phyloP scores from a whole-genome alignment of 2,797 vertebrate genomes.

The Molossus molossus region DNA sequence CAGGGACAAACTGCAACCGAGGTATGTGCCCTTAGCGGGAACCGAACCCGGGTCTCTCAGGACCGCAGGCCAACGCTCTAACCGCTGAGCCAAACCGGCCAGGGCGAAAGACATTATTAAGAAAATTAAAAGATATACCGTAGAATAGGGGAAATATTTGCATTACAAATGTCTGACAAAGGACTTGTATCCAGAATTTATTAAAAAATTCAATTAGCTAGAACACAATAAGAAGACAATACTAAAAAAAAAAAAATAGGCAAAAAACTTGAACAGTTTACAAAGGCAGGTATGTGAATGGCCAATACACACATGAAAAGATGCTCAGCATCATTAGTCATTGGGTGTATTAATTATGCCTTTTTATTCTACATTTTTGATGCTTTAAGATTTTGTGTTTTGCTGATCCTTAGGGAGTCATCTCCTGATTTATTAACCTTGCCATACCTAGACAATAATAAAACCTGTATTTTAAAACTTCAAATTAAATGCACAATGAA shows the following conservation, averaged over 20 bases:
- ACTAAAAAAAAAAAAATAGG: background rate
- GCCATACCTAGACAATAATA: background rate
- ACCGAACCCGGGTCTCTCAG: no score
- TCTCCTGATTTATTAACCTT: background rate
- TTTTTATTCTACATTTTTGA: background rate
- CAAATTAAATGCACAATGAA: slow-evolving; percentile 12
- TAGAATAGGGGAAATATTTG: background rate
- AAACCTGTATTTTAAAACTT: slow-evolving; percentile 6
- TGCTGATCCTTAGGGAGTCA: background rate
- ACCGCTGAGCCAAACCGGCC: no score
- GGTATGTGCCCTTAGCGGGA: no score
- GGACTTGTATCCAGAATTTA: background rate
- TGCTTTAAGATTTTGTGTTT: background rate
- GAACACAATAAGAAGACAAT: background rate
- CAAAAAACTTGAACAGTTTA: slow-evolving; percentile 11
- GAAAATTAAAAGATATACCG: background rate
- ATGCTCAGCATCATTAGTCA: background rate
- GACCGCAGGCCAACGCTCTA: no score
- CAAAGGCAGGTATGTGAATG: background rate
- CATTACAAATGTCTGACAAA: background rate
- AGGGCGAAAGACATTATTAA: slow-evolving; percentile 46
- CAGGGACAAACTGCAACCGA: no score
- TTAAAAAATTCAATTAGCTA: background rate
- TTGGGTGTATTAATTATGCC: background rate
- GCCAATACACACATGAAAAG: background rate